Conservation (phyloP, 2,888 invertebrate genomes). For the Nymphalis polychloros region DNA sequence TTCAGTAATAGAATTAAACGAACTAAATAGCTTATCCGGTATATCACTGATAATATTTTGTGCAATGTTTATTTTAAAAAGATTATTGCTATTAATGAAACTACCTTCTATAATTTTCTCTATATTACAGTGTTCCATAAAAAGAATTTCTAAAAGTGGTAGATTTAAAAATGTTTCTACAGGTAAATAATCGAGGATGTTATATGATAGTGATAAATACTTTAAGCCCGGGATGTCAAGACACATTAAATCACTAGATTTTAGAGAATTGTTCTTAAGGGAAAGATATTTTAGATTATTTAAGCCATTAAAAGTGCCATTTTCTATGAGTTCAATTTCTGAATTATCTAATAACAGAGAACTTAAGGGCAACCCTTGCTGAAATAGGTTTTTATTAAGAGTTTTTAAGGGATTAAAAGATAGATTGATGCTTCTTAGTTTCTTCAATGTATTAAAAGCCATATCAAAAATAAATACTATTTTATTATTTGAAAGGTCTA, state of each 20-base stretch:
- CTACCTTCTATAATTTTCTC: constrained; percentile 85
- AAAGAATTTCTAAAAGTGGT: constrained; percentile 88
- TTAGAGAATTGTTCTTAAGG: constrained; percentile 87
- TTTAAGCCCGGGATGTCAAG: constrained; percentile 89
- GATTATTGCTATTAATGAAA: constrained; percentile 88
- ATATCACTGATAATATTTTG: constrained; percentile 86
- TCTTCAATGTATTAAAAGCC: constrained; percentile 88
- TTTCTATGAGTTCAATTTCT: constrained; percentile 87
- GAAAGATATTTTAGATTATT: constrained; percentile 90
- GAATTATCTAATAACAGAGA: constrained; percentile 88
- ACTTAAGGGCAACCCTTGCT: constrained; percentile 88
- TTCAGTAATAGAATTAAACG: constrained; percentile 87
- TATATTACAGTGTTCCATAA: constrained; percentile 86
- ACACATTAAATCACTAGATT: constrained; percentile 85
- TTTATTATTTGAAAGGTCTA: constrained; percentile 88
- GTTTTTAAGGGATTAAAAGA: constrained; percentile 88
- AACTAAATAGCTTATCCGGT: constrained; percentile 85
- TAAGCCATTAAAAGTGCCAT: constrained; percentile 87
- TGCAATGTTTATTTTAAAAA: constrained; percentile 87
- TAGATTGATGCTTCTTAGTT: constrained; percentile 88
- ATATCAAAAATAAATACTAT: constrained; percentile 86
- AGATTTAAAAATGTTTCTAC: constrained; percentile 87
- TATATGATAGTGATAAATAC: constrained; percentile 87
- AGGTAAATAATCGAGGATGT: constrained; percentile 88
- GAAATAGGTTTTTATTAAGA: constrained; percentile 88